Evolutionary conservation across 2,113 vertebrate genomes (phyloP).

Genomic region (Gallinago paraguaiae): DNA sequence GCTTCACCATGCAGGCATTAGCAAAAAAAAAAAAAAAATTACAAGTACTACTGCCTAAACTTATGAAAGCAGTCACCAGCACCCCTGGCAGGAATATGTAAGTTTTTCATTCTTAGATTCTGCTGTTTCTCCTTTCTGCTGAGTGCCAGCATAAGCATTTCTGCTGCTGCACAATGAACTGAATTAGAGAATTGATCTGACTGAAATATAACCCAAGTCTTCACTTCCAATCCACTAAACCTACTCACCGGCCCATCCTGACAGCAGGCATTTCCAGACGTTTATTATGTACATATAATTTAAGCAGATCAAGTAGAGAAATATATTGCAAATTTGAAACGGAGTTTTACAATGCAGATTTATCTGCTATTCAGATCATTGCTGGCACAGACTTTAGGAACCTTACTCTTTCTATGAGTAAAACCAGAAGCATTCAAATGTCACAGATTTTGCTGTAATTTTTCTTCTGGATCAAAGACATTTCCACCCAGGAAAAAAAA

Average conservation of each 20-base stretch:
- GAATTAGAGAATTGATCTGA: background rate
- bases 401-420: background rate
- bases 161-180: background rate
- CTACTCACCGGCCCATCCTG: background rate
- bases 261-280: background rate
- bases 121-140: background rate
- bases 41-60: background rate
- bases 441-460: background rate
- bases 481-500: background rate
- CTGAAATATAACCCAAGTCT: background rate
- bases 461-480: background rate
- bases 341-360: background rate
- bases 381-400: background rate
- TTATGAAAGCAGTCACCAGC: background rate
- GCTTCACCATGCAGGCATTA: background rate
- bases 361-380: background rate
- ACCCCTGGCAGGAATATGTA: background rate
- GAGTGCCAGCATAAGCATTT: background rate
- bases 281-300: background rate
- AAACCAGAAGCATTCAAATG: background rate
- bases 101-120: background rate
- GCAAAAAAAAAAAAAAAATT: too few species aligned
- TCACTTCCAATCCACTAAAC: background rate
- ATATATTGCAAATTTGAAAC: background rate
- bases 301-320: background rate